phyloP scores from a whole-genome alignment of 1,140 invertebrate species.

The Lysiphlebus fabarum region DNA sequence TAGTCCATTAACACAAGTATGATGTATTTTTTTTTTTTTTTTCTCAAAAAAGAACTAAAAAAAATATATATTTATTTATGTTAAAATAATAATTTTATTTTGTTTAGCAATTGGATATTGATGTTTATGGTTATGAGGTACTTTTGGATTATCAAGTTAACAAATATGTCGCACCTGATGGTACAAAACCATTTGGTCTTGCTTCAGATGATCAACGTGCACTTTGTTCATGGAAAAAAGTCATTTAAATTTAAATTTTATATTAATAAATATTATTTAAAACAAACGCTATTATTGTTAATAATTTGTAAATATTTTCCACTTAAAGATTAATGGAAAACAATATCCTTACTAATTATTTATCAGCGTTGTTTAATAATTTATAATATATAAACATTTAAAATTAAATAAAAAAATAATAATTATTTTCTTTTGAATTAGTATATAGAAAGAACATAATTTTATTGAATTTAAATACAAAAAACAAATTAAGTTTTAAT shows the following conservation, averaged over 20 bases:
- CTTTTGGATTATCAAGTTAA: slow-evolving; percentile 79
- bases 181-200: slow-evolving; percentile 67
- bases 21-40: slow-evolving; percentile 8
- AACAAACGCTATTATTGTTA: not conserved
- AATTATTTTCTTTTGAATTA: no score
- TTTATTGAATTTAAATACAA: no score
- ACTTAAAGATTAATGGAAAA: not conserved
- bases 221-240: slow-evolving; percentile 70
- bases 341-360: no score
- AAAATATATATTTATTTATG: not conserved
- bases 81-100: slow-evolving; percentile 26
- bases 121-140: slow-evolving; percentile 77
- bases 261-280: not conserved
- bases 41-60: not conserved
- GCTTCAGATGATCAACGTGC: slow-evolving; percentile 72
- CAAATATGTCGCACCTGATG: slow-evolving; percentile 67
- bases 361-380: no score
- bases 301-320: slow-evolving; percentile 6
- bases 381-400: no score
- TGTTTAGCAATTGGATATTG: slow-evolving; percentile 71
- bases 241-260: no score
- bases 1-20: slow-evolving; percentile 77
- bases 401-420: no score
- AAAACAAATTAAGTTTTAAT: no score
- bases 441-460: no score